These are phyloP conservation scores for Eupsittula cactorum DNA, from an alignment of 2,113 vertebrate genomes.

Conservation along the genomic window DNA sequence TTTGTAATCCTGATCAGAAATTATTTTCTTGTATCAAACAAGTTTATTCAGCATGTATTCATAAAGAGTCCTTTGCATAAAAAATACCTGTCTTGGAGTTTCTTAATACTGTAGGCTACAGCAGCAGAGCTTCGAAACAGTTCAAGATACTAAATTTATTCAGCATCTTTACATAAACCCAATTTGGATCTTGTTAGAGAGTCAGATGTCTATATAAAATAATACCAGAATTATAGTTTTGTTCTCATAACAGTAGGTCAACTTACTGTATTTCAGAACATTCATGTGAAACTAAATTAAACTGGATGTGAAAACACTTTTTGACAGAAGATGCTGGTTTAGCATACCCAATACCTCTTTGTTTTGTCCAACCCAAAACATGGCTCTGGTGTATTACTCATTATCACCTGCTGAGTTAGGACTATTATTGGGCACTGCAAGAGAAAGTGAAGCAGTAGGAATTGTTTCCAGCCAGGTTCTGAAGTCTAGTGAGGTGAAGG, in stretches of 20 bases:
- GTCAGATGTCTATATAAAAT: not conserved
- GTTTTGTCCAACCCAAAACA: not conserved
- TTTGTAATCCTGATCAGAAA: not conserved
- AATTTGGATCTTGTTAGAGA: not conserved
- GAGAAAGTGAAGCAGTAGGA: not conserved
- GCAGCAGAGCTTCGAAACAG: not conserved
- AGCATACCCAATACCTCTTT: not conserved
- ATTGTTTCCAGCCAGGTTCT: not conserved
- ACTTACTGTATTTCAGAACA: not conserved
- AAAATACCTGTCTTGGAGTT: not conserved
- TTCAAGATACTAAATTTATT: not conserved
- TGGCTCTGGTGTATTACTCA: not conserved
- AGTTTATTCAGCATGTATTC: not conserved
- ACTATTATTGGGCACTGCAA: not conserved
- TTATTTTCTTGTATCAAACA: not conserved
- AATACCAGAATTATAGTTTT: not conserved
- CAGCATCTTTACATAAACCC: not conserved
- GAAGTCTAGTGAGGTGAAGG: not conserved
- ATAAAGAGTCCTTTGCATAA: not conserved
- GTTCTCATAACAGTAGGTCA: not conserved
- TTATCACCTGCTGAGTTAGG: not conserved
- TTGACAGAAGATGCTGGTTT: not conserved
- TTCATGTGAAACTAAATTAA: not conserved
- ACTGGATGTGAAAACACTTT: not conserved
- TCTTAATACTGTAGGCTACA: not conserved